A percentile compares a stretch with the other conserved stretches of the same genome.
Conservation (phyloP, 2,113 vertebrate genomes). For the Motacilla tschutschensis region DNA sequence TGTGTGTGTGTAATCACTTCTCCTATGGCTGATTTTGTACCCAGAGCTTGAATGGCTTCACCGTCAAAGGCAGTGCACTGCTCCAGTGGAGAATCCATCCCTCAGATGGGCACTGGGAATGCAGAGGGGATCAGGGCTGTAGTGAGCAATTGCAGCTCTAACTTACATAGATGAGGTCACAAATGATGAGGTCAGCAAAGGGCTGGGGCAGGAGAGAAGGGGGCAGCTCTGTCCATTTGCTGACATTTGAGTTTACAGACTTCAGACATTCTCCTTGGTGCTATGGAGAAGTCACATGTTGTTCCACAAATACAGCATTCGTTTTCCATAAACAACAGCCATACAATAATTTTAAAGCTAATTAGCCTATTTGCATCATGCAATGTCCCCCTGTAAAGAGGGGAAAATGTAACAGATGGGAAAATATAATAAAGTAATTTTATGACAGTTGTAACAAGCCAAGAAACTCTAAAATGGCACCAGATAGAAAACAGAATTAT, state of each 20-base stretch:
- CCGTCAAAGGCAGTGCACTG: not conserved
- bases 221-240: not conserved
- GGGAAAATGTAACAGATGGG: constrained; percentile 39
- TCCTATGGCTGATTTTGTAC: not conserved
- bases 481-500: constrained; percentile 21
- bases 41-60: not conserved
- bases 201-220: not conserved
- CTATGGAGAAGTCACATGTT: not conserved
- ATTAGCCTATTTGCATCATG: not conserved
- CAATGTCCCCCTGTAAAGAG: not conserved
- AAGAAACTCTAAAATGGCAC: constrained; percentile 40
- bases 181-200: not conserved
- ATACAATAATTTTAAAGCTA: not conserved
- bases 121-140: not conserved
- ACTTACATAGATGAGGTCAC: not conserved
- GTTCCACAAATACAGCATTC: not conserved
- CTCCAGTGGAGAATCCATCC: not conserved
- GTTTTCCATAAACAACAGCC: not conserved
- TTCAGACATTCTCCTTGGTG: not conserved
- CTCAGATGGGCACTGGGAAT: not conserved
- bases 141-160: not conserved
- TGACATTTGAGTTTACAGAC: not conserved
- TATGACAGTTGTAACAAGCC: constrained; percentile 25
- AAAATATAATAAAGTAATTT: constrained; percentile 46
- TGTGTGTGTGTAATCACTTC: not conserved